Evolutionary conservation across 2,888 invertebrate species (phyloP).

Genomic region (Sthenelais limicola): DNA sequence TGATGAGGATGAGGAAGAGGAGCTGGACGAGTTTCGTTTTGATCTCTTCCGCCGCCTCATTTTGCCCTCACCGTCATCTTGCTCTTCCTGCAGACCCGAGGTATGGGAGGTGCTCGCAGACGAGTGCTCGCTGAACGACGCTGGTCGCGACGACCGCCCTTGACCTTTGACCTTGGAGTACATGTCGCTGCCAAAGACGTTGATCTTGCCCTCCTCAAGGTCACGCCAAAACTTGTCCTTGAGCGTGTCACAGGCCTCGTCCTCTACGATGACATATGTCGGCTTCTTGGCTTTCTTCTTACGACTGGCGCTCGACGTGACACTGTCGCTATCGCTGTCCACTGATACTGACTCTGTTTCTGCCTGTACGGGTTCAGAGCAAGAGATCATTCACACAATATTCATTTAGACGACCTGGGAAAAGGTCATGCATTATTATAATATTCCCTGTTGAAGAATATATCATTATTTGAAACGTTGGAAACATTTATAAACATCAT

Average conservation of each 20-base stretch:
- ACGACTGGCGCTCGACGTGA: neutral
- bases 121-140: constrained; percentile 8
- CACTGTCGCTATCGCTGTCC: constrained; percentile 23
- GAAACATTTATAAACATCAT: no score
- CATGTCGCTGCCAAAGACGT: constrained; percentile 69
- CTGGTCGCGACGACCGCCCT: constrained; percentile 56
- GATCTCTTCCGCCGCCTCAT: constrained; percentile 3
- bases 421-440: no score
- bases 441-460: no score
- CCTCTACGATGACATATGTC: constrained; percentile 37
- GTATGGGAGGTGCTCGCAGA: neutral
- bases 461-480: no score
- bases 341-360: neutral
- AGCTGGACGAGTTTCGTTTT: neutral
- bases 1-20: neutral
- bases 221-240: constrained; percentile 71
- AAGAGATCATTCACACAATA: no score
- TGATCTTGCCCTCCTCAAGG: constrained; percentile 68
- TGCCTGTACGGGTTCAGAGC: no score
- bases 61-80: neutral
- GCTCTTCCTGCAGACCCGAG: neutral
- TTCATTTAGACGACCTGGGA: no score
- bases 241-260: constrained; percentile 54
- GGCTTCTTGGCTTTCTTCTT: constrained; percentile 22
- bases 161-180: constrained; percentile 70